A percentile compares a stretch with the other conserved stretches of the same genome.
Conservation (phyloP, 35 echinoderm and acorn worm species). For the Ophioderma brevispina region DNA sequence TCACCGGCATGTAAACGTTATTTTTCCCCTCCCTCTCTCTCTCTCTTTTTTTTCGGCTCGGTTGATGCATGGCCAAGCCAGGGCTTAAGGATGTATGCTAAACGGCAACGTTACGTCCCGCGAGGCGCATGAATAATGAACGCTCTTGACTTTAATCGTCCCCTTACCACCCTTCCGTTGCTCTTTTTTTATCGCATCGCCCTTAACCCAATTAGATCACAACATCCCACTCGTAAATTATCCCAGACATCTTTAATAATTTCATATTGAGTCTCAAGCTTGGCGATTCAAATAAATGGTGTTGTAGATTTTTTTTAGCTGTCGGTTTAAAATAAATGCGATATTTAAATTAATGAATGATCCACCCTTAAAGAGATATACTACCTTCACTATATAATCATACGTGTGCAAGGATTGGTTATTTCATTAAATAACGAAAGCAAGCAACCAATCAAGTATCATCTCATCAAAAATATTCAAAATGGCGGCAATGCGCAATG, state of each 20-base stretch:
- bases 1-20: neutral
- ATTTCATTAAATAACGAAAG: too few species aligned
- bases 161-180: neutral
- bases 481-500: neutral
- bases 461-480: neutral
- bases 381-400: too few species aligned
- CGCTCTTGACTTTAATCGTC: neutral
- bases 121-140: neutral
- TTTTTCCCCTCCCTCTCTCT: neutral
- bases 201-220: neutral
- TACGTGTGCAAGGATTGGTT: too few species aligned
- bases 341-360: too few species aligned
- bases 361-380: too few species aligned
- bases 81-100: neutral
- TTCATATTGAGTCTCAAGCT: too few species aligned
- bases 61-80: neutral
- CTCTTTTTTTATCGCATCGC: neutral
- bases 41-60: neutral
- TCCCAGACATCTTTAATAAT: too few species aligned
- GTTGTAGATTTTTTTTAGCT: too few species aligned
- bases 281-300: too few species aligned
- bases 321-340: too few species aligned
- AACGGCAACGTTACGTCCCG: neutral
- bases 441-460: too few species aligned
- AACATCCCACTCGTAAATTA: neutral